A percentile compares a stretch with the other conserved stretches of the same genome.
Evolutionary conservation across 2,797 vertebrate species (phyloP).

Genomic region (Malacoctenus gilli): DNA sequence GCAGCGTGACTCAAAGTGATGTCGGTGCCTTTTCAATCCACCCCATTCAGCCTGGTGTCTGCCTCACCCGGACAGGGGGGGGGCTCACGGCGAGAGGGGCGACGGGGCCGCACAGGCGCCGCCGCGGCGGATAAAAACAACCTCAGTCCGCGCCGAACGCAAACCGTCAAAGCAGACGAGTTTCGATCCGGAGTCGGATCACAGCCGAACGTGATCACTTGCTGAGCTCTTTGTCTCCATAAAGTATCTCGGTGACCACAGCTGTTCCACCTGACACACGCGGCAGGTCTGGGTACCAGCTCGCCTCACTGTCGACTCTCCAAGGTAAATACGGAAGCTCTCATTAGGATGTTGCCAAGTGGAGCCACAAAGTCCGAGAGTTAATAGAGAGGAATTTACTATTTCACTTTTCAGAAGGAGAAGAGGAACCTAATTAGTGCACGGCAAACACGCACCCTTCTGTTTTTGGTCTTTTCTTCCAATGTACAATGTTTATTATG

Average conservation of each 20-base stretch:
- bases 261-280: no score
- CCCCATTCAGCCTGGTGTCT: slow-evolving; percentile 74
- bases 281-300: not conserved
- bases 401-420: not conserved
- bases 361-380: no score
- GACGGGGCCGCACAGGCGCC: slow-evolving; percentile 23
- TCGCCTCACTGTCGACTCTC: slow-evolving; percentile 17
- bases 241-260: no score
- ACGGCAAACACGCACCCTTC: slow-evolving; percentile 5
- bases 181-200: not conserved
- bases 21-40: slow-evolving; percentile 66
- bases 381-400: not conserved
- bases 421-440: not conserved
- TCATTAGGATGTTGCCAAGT: slow-evolving; percentile 10
- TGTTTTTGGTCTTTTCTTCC: not conserved
- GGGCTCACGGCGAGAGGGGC: slow-evolving; percentile 43
- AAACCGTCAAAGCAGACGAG: slow-evolving; percentile 22
- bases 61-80: slow-evolving; percentile 41
- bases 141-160: slow-evolving; percentile 13
- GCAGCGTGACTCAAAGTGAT: slow-evolving; percentile 68
- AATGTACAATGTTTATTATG: not conserved
- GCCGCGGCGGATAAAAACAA: slow-evolving; percentile 15
- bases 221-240: no score
- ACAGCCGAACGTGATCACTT: no score
- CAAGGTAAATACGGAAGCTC: slow-evolving; percentile 10